Conservation (phyloP, 2,888 invertebrate species). For the Machimus atricapillus region DNA sequence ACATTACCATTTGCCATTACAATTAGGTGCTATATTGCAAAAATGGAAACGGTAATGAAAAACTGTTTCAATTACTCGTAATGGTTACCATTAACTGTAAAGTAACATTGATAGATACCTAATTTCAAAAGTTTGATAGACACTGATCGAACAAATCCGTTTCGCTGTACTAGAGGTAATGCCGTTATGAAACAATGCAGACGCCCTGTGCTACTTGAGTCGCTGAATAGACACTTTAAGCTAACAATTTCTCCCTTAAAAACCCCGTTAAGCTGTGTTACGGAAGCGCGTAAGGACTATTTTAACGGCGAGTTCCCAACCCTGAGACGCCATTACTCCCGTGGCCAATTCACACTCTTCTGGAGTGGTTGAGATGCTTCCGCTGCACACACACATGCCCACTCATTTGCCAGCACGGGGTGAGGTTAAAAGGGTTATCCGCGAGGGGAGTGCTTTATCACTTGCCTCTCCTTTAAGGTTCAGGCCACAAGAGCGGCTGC, state of each 20-base stretch:
- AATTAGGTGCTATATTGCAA: too few species aligned
- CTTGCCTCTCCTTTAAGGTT: not conserved
- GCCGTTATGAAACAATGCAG: not conserved
- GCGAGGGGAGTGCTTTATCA: not conserved
- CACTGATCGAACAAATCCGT: not conserved
- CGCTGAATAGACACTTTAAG: not conserved
- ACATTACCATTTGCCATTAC: too few species aligned
- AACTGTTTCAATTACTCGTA: too few species aligned
- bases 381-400: not conserved
- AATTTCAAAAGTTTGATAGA: too few species aligned
- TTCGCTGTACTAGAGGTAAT: not conserved
- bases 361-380: slow-evolving; percentile 18
- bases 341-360: slow-evolving; percentile 1
- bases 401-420: not conserved
- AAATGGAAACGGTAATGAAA: too few species aligned
- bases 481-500: not conserved
- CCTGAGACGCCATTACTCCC: slow-evolving; percentile 12
- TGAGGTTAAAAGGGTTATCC: not conserved
- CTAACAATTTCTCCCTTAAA: not conserved
- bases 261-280: not conserved
- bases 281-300: not conserved
- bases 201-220: not conserved
- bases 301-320: not conserved
- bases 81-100: too few species aligned
- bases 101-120: too few species aligned